A percentile compares a stretch with the other conserved stretches of the same genome.
These are phyloP conservation scores for Agonopterix alstromeriana DNA, from an alignment of 2,888 invertebrate species.

Conservation along the genomic window DNA sequence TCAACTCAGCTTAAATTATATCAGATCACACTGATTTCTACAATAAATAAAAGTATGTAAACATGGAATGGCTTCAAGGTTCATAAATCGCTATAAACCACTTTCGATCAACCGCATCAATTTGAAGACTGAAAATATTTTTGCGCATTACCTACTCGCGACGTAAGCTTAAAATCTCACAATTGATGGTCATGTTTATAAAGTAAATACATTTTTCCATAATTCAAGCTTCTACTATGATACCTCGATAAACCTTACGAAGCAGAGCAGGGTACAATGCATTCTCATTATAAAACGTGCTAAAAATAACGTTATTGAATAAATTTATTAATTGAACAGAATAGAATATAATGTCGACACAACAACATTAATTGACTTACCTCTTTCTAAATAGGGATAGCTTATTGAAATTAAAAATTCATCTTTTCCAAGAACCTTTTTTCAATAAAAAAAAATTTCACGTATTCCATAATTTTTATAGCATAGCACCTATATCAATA, in stretches of 20 bases:
- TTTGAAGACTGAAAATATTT: slow-evolving; percentile 46
- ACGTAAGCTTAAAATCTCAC: slow-evolving; percentile 43
- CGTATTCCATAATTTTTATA: no score
- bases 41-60: slow-evolving; percentile 41
- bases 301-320: no score
- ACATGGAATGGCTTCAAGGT: slow-evolving; percentile 21
- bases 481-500: no score
- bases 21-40: slow-evolving; percentile 26
- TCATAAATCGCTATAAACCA: slow-evolving; percentile 25
- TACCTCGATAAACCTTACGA: slow-evolving; percentile 8
- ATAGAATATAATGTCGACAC: no score
- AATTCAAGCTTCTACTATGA: slow-evolving; percentile 11
- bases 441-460: no score
- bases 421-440: no score
- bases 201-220: slow-evolving; percentile 30
- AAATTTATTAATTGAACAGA: no score
- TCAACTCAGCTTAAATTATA: slow-evolving; percentile 1
- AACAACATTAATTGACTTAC: no score
- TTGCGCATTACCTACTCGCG: slow-evolving; percentile 44
- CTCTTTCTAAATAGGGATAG: no score
- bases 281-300: no score
- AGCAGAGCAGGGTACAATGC: no score
- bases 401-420: no score
- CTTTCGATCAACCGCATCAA: slow-evolving; percentile 48
- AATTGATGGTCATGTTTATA: slow-evolving; percentile 41